Evolutionary conservation across 2,113 vertebrate species (phyloP).

Genomic region (Serilophus lunatus): DNA sequence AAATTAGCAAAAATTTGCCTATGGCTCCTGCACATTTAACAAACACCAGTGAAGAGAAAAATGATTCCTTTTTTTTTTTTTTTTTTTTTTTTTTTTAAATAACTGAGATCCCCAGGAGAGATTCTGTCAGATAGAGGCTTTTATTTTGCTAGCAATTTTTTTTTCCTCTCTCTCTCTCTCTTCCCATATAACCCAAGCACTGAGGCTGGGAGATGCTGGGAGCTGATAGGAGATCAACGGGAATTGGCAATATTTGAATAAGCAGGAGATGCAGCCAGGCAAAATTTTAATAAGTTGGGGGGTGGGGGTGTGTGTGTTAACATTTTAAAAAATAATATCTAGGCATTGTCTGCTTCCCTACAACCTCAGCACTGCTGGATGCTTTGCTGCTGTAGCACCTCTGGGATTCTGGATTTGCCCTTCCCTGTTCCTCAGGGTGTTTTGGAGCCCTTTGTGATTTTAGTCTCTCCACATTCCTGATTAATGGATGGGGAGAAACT

Average conservation of each 20-base stretch:
- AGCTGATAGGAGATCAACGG: constrained; percentile 43
- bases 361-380: background rate
- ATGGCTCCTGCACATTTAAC: constrained; percentile 66
- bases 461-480: background rate
- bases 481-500: background rate
- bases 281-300: constrained; percentile 24
- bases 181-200: background rate
- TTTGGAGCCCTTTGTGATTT: background rate
- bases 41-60: constrained; percentile 60
- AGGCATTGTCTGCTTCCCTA: background rate
- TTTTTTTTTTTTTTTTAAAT: constrained; percentile 24
- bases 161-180: background rate
- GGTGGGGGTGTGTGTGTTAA: background rate
- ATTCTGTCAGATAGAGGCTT: constrained; percentile 54
- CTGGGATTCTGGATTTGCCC: background rate
- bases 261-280: background rate
- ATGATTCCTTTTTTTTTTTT: background rate
- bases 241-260: constrained; percentile 49
- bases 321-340: background rate
- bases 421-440: background rate
- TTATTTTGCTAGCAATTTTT: background rate
- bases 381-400: background rate
- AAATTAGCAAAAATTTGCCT: constrained; percentile 79
- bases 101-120: constrained; percentile 61
- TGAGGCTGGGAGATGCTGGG: constrained; percentile 30